Conservation (phyloP, 1,140 invertebrate genomes). For the Trachelipus rathkii region DNA sequence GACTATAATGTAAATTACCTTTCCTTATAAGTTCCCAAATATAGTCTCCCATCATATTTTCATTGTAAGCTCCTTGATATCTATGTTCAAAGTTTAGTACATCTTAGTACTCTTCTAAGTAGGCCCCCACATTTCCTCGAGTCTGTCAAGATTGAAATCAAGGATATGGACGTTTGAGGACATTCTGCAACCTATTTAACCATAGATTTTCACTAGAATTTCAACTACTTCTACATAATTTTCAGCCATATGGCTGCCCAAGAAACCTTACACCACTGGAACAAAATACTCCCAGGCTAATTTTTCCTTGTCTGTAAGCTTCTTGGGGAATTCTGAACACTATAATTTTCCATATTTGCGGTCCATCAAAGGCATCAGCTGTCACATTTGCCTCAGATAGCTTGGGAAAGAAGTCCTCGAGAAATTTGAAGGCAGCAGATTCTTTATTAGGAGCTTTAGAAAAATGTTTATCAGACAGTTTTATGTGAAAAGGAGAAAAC, state of each 20-base stretch:
- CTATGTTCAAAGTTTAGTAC: too few species aligned
- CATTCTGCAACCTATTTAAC: too few species aligned
- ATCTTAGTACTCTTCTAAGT: too few species aligned
- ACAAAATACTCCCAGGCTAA: constrained; percentile 34
- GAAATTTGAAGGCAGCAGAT: constrained; percentile 31
- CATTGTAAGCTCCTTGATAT: too few species aligned
- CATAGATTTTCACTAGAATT: not conserved
- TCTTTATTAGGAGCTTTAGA: constrained; percentile 41
- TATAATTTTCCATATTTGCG: constrained; percentile 41
- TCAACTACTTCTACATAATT: constrained; percentile 34
- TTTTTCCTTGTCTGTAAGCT: constrained; percentile 25
- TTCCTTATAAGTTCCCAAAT: too few species aligned
- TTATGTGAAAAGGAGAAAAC: constrained; percentile 14
- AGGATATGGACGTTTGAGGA: too few species aligned
- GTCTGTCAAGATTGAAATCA: too few species aligned
- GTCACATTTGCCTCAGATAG: constrained; percentile 47
- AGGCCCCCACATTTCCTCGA: too few species aligned
- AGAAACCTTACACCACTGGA: constrained; percentile 25
- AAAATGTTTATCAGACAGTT: constrained; percentile 48
- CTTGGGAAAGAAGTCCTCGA: constrained; percentile 46
- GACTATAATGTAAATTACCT: too few species aligned
- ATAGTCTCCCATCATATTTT: too few species aligned
- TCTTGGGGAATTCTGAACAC: constrained; percentile 31
- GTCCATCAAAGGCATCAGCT: constrained; percentile 48
- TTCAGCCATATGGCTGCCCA: constrained; percentile 35